phyloP scores from a whole-genome alignment of 1,140 invertebrate species.

The Proales similis region DNA sequence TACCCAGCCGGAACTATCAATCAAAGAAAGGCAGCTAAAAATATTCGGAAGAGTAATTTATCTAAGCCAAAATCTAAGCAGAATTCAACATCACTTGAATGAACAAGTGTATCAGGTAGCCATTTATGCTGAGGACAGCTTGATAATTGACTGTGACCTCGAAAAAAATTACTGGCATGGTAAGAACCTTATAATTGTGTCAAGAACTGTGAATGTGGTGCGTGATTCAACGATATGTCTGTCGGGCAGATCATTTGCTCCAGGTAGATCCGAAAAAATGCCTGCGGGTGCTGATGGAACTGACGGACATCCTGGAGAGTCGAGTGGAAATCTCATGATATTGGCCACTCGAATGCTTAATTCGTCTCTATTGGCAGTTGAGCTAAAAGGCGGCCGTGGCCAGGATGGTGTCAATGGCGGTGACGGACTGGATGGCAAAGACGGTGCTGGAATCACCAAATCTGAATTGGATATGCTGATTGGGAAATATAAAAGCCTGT shows the following conservation, averaged over 20 bases:
- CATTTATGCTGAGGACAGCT: no score
- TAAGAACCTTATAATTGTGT: no score
- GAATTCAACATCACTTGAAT: no score
- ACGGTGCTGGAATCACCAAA: background rate
- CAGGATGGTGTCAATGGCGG: background rate
- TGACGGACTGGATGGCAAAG: background rate
- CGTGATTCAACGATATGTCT: background rate
- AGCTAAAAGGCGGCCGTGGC: background rate
- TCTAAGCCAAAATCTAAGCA: no score
- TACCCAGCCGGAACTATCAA: no score
- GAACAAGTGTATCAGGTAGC: no score
- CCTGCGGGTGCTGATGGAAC: background rate
- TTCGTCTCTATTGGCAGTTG: background rate
- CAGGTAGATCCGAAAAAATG: background rate
- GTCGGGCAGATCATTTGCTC: background rate
- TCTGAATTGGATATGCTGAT: background rate
- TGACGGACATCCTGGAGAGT: background rate
- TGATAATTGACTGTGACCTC: no score
- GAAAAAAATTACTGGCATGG: no score
- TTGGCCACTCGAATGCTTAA: background rate
- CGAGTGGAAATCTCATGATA: background rate
- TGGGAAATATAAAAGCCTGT: background rate
- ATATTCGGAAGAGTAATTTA: no score
- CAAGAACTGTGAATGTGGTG: no score
- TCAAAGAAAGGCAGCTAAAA: no score